Percentiles rank a stretch among this genome's conserved stretches.
Evolutionary conservation across 2,797 vertebrate species (phyloP).

Genomic region (Distichodus sexfasciatus): DNA sequence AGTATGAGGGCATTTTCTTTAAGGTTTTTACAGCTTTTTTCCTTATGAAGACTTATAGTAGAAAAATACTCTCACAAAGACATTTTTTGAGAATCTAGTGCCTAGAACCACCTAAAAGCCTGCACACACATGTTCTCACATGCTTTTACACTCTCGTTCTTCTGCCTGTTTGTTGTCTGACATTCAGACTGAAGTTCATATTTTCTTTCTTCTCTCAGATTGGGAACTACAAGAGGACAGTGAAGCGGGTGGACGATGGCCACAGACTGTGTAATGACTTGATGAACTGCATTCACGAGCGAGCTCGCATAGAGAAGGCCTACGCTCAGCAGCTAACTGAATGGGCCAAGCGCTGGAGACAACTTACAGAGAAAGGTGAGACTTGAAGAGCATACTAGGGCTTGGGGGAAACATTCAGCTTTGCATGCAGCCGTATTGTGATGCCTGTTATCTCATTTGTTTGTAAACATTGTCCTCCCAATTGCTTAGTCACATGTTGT

Average conservation of each 20-base stretch:
- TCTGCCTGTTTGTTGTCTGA: too few relatives aligned
- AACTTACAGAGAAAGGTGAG: slow-evolving; percentile 92
- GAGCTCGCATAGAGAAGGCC: slow-evolving; percentile 90
- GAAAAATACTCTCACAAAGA: too few relatives aligned
- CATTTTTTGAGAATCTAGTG: too few relatives aligned
- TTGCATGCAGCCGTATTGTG: not conserved
- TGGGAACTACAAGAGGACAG: slow-evolving; percentile 94
- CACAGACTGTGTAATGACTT: slow-evolving; percentile 88
- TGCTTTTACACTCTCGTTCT: too few relatives aligned
- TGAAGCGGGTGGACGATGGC: slow-evolving; percentile 92
- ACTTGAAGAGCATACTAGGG: not conserved
- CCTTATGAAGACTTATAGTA: too few relatives aligned
- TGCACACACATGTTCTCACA: too few relatives aligned
- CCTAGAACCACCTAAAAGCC: too few relatives aligned
- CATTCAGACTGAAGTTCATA: not conserved
- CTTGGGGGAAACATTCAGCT: not conserved
- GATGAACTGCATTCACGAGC: slow-evolving; percentile 94
- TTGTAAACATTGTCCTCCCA: not conserved
- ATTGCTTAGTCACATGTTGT: not conserved
- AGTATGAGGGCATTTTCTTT: too few relatives aligned
- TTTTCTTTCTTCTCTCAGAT: slow-evolving; percentile 69
- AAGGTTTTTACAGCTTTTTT: too few relatives aligned
- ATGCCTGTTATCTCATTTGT: not conserved
- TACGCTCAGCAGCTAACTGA: slow-evolving; percentile 95
- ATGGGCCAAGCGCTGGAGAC: slow-evolving; percentile 95